Evolutionary conservation across 2,113 vertebrate genomes (phyloP), one percentile per base, ranked within the genome.

Genomic region (Stegostoma tigrinum): DNA sequence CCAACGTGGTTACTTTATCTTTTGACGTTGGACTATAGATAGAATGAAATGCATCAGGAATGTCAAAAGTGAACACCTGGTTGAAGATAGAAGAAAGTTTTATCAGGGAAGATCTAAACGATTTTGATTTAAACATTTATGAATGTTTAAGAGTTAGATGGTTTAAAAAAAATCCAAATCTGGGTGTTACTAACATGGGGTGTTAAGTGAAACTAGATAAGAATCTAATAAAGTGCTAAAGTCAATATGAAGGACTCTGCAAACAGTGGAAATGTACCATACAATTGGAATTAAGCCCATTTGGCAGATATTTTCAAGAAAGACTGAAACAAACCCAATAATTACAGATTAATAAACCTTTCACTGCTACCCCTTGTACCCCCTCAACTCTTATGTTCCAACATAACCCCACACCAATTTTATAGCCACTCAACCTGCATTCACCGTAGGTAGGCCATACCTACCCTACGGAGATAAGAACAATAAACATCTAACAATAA

Each of bases 41-140:
- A 96, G 97, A 98, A 95, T 97, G 98, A 97, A 99, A 99, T 0
- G 98, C 98, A 96, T 97, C 98, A 2, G 98, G 98, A 97, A 98
- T 97, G 96, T 98, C 98, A 94, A 98, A 98, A 55, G 98, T 98
- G 97, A 99, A 99, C 7, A 99, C 99, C 99, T 99, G 24, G 55
- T 95, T 48, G 27, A 45, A 24, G 68, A 67, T 0, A 45, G n/a
- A 96, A 0, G n/a, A 75, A 48, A 96, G 38, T 75, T 66, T 93
- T 93, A 66, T 66, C 17, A 66, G n/a, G 64, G 3, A n/a, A 93
- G n/a, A 61, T 34, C n/a, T 8, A 34, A 34, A 55, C 38, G 89
- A 66, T 64, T 66, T 66, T 66, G 34, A 93, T 93, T 19, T 93
- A 61, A 61, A 66, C n/a, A 23, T 38, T 61, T 61, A 93, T 23